Base-by-base conservation (phyloP, 1,140 invertebrate genomes). In the Brachionus rubens region DNA sequence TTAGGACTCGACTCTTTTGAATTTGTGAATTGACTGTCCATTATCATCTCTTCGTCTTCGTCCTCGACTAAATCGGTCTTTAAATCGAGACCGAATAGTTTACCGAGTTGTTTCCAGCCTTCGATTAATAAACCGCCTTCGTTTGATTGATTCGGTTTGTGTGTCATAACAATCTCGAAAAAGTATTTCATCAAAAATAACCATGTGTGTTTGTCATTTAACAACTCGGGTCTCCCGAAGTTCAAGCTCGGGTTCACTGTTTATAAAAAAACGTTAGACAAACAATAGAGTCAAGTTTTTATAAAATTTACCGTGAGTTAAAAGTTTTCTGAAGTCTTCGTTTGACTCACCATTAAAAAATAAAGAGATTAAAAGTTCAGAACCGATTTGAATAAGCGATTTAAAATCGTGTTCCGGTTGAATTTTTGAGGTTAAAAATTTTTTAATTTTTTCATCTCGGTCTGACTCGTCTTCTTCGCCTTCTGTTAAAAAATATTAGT, bases 371-470 rank as follows among this genome's bases (percentile, higher is more conserved):
- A 72, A 72, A 0, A 72, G 2, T 41, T 72, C 68, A n/a, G 46
- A 50, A 21, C 43, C 68, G n/a, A 72, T 72, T 54, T 72, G 46
- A 24, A 40, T 30, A n/a, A 72, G 12, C 3, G 68, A 72, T 26
- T 72, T 40, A 41, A 72, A 72, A 4, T 54, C 50, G 5, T 72
- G 68, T 41, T 72, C 68, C 2, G 43, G 50, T 54, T 72, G 26
- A n/a, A 72, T 28, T 40, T 33, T 72, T 12, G 59, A 4, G 1
- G n/a, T 0, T 24, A 72, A 21, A 19, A 72, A 50, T 72, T 72
- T 54, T 52, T 48, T 48, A 3, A 54, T 9, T 30, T 72, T 72
- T 50, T 54, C 68, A 16, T 41, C 28, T 19, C n/a, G 26, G 14
- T 48, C 46, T 26, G 7, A 6, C 21, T 65, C 36, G 9, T 46